Percentiles rank a stretch among this genome's conserved stretches.
phyloP scores from a whole-genome alignment of 2,113 vertebrate genomes.

The Petromus typicus region DNA sequence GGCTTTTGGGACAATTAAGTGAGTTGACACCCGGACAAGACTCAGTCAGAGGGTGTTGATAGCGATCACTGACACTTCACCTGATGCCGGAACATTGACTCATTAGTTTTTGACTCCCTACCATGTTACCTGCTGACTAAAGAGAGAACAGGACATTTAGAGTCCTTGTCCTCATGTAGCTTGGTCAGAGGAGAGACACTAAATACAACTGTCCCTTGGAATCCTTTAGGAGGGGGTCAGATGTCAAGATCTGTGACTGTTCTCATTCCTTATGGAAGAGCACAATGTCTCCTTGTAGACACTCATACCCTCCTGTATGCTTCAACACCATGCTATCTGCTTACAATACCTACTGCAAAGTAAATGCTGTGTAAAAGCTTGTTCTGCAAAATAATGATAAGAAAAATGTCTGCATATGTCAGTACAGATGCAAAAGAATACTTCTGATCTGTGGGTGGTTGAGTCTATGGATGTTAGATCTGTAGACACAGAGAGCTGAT shows the following conservation, averaged over 20 bases:
- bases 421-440: neutral
- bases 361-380: neutral
- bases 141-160: neutral
- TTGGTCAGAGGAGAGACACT: neutral
- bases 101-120: neutral
- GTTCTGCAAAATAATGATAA: neutral
- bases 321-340: neutral
- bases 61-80: accelerated
- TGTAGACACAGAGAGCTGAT: neutral
- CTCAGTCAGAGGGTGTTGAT: no score
- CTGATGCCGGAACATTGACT: accelerated
- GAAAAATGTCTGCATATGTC: neutral
- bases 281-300: accelerated
- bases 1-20: neutral
- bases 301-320: accelerated
- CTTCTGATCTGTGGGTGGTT: neutral
- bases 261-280: no score
- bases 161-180: neutral
- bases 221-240: no score
- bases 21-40: neutral
- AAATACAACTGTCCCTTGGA: neutral
- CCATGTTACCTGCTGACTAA: neutral
- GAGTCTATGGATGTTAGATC: neutral
- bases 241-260: neutral
- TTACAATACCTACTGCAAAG: no score